Conservation (phyloP, 2,113 vertebrate species). For the Tamias sibiricus region DNA sequence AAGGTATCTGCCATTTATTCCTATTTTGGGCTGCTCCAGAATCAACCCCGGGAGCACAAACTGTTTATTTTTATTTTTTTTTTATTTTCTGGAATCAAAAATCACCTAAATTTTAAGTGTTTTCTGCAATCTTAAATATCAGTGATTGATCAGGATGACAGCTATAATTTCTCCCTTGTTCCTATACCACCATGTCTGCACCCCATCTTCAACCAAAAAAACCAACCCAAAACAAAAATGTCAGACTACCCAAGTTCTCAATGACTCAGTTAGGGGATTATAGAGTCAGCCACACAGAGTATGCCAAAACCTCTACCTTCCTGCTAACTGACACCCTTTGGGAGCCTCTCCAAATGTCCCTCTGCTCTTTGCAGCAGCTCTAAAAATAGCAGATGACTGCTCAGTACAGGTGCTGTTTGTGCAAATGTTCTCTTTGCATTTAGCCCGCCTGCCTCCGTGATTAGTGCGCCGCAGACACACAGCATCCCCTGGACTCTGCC, state of each 20-base stretch:
- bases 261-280: background rate
- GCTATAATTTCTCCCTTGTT: background rate
- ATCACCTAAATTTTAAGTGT: conserved; percentile 32
- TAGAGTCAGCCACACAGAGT: conserved; percentile 7
- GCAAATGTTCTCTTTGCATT: conserved; percentile 80
- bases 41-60: conserved; percentile 20
- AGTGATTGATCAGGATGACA: background rate
- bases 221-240: background rate
- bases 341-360: conserved; percentile 69
- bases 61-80: background rate
- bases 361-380: conserved; percentile 62
- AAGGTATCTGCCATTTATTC: conserved; percentile 48
- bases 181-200: background rate
- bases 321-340: conserved; percentile 11
- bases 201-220: background rate
- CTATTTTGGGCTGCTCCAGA: background rate
- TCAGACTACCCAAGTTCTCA: conserved; percentile 48
- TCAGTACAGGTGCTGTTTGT: conserved; percentile 78
- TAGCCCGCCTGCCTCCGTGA: conserved; percentile 83
- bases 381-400: conserved; percentile 79
- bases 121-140: background rate
- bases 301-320: conserved; percentile 15
- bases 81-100: conserved; percentile 33
- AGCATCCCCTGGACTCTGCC: conserved; percentile 78
- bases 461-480: conserved; percentile 77